Conservation (phyloP, 2,888 invertebrate species). For the Cephus pygmeus region DNA sequence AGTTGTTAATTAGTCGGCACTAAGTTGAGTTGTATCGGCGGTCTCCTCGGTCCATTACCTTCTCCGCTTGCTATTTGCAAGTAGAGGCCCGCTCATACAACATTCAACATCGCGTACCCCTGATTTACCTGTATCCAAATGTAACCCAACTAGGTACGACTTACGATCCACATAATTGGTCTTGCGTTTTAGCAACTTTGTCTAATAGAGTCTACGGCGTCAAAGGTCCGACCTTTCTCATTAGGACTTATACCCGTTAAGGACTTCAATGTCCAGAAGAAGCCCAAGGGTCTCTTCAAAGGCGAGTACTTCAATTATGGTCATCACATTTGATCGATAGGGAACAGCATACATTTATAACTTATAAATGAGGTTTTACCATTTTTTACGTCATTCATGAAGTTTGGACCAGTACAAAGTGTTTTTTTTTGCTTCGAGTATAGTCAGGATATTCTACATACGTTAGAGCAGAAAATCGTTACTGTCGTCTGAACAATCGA, state of each 20-base stretch:
- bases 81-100: conserved; percentile 15
- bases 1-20: conserved; percentile 39
- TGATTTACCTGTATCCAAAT: neutral
- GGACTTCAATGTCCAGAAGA: neutral
- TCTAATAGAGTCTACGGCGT: neutral
- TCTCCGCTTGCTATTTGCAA: conserved; percentile 11
- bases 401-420: neutral
- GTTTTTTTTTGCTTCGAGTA: neutral
- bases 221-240: neutral
- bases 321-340: neutral
- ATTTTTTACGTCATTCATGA: neutral
- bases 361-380: neutral
- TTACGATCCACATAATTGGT: conserved; percentile 30
- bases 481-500: conserved; percentile 30
- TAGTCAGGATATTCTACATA: neutral
- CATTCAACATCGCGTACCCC: conserved; percentile 15
- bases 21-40: conserved; percentile 38
- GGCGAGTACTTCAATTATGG: neutral
- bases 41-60: conserved; percentile 27
- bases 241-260: neutral
- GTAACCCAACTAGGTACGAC: conserved; percentile 26
- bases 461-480: conserved; percentile 16
- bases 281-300: neutral
- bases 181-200: conserved; percentile 8
- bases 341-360: neutral